Evolutionary conservation across 2,888 invertebrate genomes (phyloP), one percentile per base, ranked within the genome.

Genomic region (Entomobrya proxima): DNA sequence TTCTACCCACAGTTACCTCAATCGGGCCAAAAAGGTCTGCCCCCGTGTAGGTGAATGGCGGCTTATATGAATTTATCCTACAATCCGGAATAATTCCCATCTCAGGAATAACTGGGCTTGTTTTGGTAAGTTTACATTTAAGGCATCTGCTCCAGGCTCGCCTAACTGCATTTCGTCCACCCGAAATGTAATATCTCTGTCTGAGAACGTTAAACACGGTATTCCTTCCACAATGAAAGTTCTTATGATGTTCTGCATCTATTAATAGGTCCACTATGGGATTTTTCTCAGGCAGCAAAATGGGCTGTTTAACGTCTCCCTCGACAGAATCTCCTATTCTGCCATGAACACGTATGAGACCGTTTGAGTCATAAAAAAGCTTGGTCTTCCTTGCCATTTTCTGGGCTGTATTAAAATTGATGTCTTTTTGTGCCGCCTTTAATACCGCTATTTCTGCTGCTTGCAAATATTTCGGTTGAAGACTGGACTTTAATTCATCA

Each of bases 41-140:
- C 9, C 89, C 89, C 5, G 86, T 72, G 24, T 88, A 87, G 4
- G 64, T 82, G 86, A 91, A 91, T 40, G 91, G 90, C n/a, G 90
- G 81, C 7, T 86, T 37, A 0, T 85, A 82, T 1, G 69, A n/a
- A n/a, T n/a, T 74, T n/a, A 21, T 11, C 35, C 91, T 78, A n/a
- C 69, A 18, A 18, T 27, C n/a, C 0, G 91, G 91, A 30, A 91
- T 82, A 58, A 91, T 37, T 15, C 91, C 91, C 91, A 91, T 91
- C 13, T 58, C 64, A 5, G 85, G 85, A 18, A 89, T n/a, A n/a
- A n/a, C 40, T 35, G 90, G 90, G 13, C 82, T n/a, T 2, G 88
- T 86, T 44, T 27, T 67, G 18, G 9, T 44, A 3, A 78, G 37
- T 40, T 44, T 64, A 40, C 82, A 80, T n/a, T n/a, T n/a, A n/a